A percentile compares a stretch with the other conserved stretches of the same genome.
phyloP scores from a whole-genome alignment of 2,113 vertebrate species.

The Cryptotis parvus region DNA sequence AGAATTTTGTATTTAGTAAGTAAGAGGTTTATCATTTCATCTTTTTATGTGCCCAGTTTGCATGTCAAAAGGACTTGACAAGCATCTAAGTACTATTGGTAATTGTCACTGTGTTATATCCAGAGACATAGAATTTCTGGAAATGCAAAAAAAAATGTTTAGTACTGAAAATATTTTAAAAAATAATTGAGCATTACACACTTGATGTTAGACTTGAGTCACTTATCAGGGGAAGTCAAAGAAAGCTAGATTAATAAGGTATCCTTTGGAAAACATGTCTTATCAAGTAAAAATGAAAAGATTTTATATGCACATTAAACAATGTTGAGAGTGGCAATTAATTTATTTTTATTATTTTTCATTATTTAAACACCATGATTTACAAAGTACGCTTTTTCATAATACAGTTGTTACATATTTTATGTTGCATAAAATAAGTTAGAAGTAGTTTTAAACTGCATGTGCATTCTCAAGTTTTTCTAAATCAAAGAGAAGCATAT shows the following conservation, averaged over 20 bases:
- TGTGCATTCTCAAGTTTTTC: not conserved
- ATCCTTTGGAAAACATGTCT: not conserved
- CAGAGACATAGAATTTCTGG: not conserved
- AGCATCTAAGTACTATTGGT: not conserved
- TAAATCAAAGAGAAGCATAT: not conserved
- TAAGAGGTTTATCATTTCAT: constrained; percentile 62
- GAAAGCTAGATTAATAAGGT: constrained; percentile 22
- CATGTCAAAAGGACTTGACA: constrained; percentile 51
- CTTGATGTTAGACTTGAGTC: too few species aligned
- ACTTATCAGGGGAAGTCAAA: constrained; percentile 22
- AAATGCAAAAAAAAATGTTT: not conserved
- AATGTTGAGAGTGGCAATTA: not conserved
- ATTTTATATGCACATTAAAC: not conserved
- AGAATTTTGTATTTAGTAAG: constrained; percentile 69
- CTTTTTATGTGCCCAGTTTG: constrained; percentile 57
- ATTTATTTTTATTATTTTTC: constrained; percentile 32
- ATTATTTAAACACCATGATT: too few species aligned
- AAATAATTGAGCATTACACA: not conserved
- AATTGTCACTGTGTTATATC: constrained; percentile 15
- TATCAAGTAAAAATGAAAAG: not conserved
- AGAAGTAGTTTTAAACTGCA: not conserved
- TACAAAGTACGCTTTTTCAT: too few species aligned
- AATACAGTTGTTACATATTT: too few species aligned
- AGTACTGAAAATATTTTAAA: not conserved
- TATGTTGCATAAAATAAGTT: too few species aligned